Evolutionary conservation across 1,140 invertebrate genomes (phyloP).

Genomic region (Papilio machaon): DNA sequence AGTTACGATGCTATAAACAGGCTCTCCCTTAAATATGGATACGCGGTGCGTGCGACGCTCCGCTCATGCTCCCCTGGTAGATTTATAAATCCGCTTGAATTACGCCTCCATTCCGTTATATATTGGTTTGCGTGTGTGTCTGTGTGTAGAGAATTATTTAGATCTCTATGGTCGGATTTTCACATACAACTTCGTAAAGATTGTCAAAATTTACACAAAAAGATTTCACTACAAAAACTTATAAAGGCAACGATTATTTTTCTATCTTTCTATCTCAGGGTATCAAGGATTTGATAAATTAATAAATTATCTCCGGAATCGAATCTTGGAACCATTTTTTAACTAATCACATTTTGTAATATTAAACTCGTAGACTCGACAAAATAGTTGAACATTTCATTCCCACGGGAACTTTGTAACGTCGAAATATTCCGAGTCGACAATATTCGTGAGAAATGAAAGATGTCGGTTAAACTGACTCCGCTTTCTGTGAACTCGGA

Average conservation of each 20-base stretch:
- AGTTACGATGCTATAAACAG: slow-evolving; percentile 37
- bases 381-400: slow-evolving; percentile 8
- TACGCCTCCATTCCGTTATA: slow-evolving; percentile 38
- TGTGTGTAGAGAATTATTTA: slow-evolving; percentile 29
- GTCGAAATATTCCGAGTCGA: slow-evolving; percentile 30
- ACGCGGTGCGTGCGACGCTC: slow-evolving; percentile 52
- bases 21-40: slow-evolving; percentile 53
- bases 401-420: background rate
- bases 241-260: too few species aligned
- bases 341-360: background rate
- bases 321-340: background rate
- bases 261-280: too few species aligned
- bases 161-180: background rate
- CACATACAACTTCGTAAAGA: background rate
- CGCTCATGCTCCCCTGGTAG: slow-evolving; percentile 48
- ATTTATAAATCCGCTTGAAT: slow-evolving; percentile 59
- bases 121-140: slow-evolving; percentile 1
- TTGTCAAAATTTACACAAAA: background rate
- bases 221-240: background rate
- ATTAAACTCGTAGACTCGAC: slow-evolving; percentile 5
- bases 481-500: slow-evolving; percentile 7
- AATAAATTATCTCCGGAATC: too few species aligned
- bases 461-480: background rate
- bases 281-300: too few species aligned
- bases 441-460: slow-evolving; percentile 32